These are phyloP conservation scores for Hucho hucho DNA, from an alignment of 2,113 vertebrate genomes.

Conservation along the genomic window DNA sequence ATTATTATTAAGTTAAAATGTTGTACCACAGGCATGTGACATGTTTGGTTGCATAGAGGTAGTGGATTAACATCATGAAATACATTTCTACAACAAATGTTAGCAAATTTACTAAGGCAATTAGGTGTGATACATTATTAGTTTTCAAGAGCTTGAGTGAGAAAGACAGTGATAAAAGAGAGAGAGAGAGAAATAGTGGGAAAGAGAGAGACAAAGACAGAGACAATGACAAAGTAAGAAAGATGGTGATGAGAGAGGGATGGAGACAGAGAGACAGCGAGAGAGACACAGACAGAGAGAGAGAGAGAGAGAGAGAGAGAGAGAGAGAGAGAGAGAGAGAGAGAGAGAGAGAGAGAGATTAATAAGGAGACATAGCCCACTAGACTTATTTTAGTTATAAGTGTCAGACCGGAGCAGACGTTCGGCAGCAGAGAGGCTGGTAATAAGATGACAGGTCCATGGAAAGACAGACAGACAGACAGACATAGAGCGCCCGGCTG, in stretches of 20 bases:
- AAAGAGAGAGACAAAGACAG: not conserved
- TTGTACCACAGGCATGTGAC: too few species aligned
- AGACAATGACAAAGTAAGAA: too few species aligned
- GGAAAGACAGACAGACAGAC: conserved; percentile 47
- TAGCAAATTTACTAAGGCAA: too few species aligned
- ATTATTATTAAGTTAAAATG: too few species aligned
- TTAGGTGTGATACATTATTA: too few species aligned
- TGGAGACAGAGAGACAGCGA: not conserved
- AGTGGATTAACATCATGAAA: too few species aligned
- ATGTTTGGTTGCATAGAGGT: too few species aligned
- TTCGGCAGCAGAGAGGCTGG: conserved; percentile 54
- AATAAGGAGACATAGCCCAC: conserved; percentile 31
- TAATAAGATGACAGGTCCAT: conserved; percentile 68
- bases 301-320: not conserved
- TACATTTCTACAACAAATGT: too few species aligned
- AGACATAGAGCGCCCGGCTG: not conserved
- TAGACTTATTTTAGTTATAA: conserved; percentile 56
- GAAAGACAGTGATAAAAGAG: not conserved
- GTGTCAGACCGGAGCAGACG: conserved; percentile 51
- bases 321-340: not conserved
- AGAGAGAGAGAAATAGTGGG: not conserved
- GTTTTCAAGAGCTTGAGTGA: too few species aligned
- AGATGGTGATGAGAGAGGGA: too few species aligned
- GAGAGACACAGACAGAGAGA: not conserved
- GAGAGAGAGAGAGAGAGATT: not conserved